Conservation (phyloP, 2,113 vertebrate species). For the Laticauda colubrina region DNA sequence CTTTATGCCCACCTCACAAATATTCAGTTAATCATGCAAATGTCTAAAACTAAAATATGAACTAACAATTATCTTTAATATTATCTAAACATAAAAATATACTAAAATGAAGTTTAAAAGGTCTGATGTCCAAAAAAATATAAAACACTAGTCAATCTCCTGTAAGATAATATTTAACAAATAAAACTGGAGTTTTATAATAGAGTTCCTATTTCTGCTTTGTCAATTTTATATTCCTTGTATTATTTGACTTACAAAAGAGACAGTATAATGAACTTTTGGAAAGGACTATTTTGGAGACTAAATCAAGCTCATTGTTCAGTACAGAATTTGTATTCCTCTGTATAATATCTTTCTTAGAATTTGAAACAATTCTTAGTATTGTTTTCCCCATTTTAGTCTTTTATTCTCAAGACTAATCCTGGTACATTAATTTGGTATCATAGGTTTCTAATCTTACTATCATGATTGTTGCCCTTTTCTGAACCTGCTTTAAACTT, state of each 20-base stretch:
- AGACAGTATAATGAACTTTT: neutral
- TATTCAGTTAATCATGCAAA: neutral
- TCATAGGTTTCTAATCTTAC: neutral
- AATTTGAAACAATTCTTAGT: neutral
- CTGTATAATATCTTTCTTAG: neutral
- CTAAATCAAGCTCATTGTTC: neutral
- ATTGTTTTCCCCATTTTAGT: neutral
- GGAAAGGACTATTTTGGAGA: neutral
- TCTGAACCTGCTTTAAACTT: neutral
- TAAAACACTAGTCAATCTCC: neutral
- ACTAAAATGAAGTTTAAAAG: neutral
- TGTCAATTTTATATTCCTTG: neutral
- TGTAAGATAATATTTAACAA: neutral
- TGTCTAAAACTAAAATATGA: neutral
- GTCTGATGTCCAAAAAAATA: neutral
- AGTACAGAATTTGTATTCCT: neutral
- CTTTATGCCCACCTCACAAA: neutral
- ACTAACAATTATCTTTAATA: neutral
- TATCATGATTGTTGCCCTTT: neutral
- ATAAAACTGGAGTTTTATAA: neutral
- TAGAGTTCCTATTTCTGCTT: neutral
- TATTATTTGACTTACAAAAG: neutral
- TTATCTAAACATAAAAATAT: neutral
- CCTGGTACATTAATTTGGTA: neutral
- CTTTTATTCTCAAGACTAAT: neutral